Evolutionary conservation across 2,888 invertebrate genomes (phyloP).

Genomic region (Ectemnius continuus): DNA sequence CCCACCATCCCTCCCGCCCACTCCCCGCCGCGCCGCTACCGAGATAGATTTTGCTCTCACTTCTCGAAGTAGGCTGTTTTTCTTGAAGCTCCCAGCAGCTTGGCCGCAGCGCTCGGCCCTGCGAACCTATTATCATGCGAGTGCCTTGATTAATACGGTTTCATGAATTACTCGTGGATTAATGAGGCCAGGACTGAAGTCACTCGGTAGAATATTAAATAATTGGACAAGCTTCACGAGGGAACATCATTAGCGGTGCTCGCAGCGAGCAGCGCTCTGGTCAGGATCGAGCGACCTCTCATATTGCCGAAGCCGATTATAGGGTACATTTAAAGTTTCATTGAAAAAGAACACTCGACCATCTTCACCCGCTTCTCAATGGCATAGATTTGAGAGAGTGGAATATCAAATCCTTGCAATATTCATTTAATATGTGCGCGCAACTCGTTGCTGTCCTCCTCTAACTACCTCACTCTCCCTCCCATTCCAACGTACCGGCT

Average conservation of each 20-base stretch:
- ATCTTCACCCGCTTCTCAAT: background rate
- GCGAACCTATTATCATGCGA: background rate
- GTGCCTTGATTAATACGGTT: background rate
- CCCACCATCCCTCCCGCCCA: background rate
- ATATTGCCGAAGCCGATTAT: background rate
- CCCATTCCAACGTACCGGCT: no score
- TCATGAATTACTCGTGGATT: background rate
- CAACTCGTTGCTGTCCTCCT: no score
- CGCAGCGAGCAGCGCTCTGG: background rate
- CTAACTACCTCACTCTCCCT: no score
- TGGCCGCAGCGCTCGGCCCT: no score
- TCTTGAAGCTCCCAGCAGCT: background rate
- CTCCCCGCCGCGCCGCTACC: no score
- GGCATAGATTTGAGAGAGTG: background rate
- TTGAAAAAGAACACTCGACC: background rate
- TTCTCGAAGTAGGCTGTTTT: constrained; percentile 3
- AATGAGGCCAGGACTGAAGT: background rate
- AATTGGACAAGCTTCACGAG: background rate
- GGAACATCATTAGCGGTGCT: no score
- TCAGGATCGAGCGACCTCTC: background rate
- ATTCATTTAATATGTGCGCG: background rate
- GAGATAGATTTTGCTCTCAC: background rate
- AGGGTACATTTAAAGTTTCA: background rate
- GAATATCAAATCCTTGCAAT: background rate
- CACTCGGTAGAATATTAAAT: background rate